These are phyloP conservation scores for Accipiter cooperii DNA, from an alignment of 2,113 vertebrate species.

Conservation along the genomic window DNA sequence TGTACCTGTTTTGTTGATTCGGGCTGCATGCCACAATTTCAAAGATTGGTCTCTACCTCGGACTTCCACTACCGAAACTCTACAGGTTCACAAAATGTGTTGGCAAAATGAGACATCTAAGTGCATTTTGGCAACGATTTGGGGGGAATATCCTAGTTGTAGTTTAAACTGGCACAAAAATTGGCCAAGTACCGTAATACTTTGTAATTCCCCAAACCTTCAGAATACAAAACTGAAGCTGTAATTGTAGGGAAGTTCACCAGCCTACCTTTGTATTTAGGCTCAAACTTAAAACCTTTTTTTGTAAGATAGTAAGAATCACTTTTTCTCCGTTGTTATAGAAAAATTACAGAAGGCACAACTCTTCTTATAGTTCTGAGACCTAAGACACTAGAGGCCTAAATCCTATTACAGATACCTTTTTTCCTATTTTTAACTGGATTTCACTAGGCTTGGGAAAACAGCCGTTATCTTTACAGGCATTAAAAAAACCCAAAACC, in stretches of 20 bases:
- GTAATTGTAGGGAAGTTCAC: neutral
- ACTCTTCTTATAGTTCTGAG: neutral
- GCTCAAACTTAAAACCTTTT: neutral
- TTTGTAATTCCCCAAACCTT: neutral
- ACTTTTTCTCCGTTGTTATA: neutral
- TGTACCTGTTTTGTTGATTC: neutral
- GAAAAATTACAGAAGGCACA: neutral
- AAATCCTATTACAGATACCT: neutral
- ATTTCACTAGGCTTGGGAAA: neutral
- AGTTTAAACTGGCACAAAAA: neutral
- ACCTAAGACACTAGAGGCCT: neutral
- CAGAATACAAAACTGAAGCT: neutral
- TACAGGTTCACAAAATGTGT: neutral
- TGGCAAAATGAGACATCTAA: neutral
- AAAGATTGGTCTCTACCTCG: neutral
- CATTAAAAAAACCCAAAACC: neutral
- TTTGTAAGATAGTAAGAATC: neutral
- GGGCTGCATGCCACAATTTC: neutral
- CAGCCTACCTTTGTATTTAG: neutral
- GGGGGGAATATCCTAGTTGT: neutral
- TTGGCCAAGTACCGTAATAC: neutral
- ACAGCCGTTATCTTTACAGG: accelerated
- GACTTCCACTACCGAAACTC: neutral
- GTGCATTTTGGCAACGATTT: neutral
- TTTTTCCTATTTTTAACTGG: neutral